Evolutionary conservation across 2,888 invertebrate species (phyloP), one percentile per base, ranked within the genome.

Genomic region (Lasioglossum calceatum): DNA sequence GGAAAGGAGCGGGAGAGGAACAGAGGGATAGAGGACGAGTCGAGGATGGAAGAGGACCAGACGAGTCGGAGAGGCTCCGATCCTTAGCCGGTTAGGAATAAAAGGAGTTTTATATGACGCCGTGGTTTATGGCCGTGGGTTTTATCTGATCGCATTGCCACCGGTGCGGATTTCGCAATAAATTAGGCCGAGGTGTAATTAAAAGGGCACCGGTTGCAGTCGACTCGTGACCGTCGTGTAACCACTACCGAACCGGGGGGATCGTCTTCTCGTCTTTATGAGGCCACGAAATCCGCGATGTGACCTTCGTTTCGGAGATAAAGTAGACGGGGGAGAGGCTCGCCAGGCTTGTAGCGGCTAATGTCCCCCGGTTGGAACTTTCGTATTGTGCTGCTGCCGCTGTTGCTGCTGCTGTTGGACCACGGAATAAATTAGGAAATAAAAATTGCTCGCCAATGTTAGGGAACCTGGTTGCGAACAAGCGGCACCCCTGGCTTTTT

Each of bases 141-240:
- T 93, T 94, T 94, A 94, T 94, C 94, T 93, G 94, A 94, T 94
- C 93, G 93, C 91, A 92, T 94, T 93, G 94, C 94, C 94, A 94
- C 94, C 92, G 94, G 93, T 93, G 93, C 92, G 93, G 94, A 94
- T 94, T 94, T 94, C 92, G 93, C 93, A 92, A 94, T 94, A 94
- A 94, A 94, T 94, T 94, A 92, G 92, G 85, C 88, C 88, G 91
- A 91, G 91, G 89, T 92, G 93, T 93, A 94, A 94, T 94, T 94
- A 94, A 94, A 94, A 93, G 93, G 89, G 91, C 90, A 88, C 86
- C 89, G 88, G 86, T 91, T 90, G 87, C 88, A 90, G 82, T 86
- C 80, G 82, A 83, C 86, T 87, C 83, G 89, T 84, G 90, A 88
- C 81, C 90, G 90, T 90, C 90, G 82, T 90, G 86, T 88, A 90